Evolutionary conservation across 2,888 invertebrate species (phyloP).

Genomic region (Ischnus inquisitorius): DNA sequence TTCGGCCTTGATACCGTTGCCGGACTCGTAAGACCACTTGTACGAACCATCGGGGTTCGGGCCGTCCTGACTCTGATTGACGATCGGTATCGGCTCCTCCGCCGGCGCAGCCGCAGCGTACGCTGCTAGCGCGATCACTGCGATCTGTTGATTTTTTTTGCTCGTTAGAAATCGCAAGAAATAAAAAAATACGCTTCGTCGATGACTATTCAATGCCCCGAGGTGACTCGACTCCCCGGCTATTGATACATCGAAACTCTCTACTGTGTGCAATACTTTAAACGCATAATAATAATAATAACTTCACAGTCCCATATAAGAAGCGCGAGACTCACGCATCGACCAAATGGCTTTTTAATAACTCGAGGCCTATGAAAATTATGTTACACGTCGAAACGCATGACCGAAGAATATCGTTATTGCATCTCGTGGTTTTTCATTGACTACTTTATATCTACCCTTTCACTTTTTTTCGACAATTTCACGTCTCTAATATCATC

Average conservation of each 20-base stretch:
- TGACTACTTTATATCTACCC: constrained; percentile 23
- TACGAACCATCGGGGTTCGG: constrained; percentile 83
- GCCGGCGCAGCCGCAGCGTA: constrained; percentile 74
- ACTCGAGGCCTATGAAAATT: constrained; percentile 29
- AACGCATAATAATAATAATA: no score
- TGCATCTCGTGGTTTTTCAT: constrained; percentile 24
- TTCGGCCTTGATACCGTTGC: constrained; percentile 85
- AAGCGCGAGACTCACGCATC: background rate
- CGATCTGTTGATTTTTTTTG: constrained; percentile 70
- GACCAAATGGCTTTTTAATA: constrained; percentile 51
- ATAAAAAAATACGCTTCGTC: background rate
- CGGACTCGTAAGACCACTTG: constrained; percentile 84
- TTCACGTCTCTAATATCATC: background rate
- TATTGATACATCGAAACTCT: constrained; percentile 7
- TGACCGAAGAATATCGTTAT: constrained; percentile 1
- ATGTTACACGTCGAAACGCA: background rate
- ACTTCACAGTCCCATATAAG: background rate
- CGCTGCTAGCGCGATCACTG: constrained; percentile 75
- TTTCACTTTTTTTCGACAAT: constrained; percentile 50
- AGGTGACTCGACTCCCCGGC: background rate
- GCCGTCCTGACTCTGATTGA: constrained; percentile 80
- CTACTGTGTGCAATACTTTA: background rate
- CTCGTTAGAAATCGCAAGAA: constrained; percentile 6
- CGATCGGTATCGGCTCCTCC: constrained; percentile 80
- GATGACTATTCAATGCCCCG: background rate